These are phyloP conservation scores for Holcopasites calliopsidis DNA, from an alignment of 1,140 invertebrate species.

Conservation along the genomic window DNA sequence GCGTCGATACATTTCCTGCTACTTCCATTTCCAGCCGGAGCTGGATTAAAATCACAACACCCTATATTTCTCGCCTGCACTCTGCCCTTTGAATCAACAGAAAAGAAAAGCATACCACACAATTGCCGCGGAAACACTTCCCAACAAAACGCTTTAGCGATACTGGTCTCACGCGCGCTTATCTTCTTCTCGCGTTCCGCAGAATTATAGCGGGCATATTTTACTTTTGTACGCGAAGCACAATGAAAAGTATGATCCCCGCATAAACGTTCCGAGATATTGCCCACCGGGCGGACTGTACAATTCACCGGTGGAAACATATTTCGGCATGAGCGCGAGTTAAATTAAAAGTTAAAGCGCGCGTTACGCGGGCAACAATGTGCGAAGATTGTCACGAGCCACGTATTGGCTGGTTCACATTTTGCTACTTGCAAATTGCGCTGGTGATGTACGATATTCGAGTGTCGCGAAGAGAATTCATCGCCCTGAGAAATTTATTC, in stretches of 20 bases:
- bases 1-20: slow-evolving; percentile 28
- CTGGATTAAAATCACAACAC: slow-evolving; percentile 24
- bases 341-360: slow-evolving; percentile 25
- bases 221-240: slow-evolving; percentile 26
- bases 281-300: neutral
- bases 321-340: slow-evolving; percentile 13
- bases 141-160: slow-evolving; percentile 29
- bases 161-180: slow-evolving; percentile 19
- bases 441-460: neutral
- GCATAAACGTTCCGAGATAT: slow-evolving; percentile 21
- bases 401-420: neutral
- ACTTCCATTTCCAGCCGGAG: slow-evolving; percentile 21
- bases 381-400: slow-evolving; percentile 1
- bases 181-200: slow-evolving; percentile 5
- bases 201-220: slow-evolving; percentile 43
- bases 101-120: neutral
- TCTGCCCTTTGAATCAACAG: neutral
- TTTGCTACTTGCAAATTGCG: neutral
- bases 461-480: neutral
- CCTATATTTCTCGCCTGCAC: slow-evolving; percentile 7
- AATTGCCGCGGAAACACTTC: slow-evolving; percentile 30
- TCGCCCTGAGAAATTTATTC: neutral
- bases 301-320: slow-evolving; percentile 1
- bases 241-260: slow-evolving; percentile 24
- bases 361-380: neutral